Base-by-base conservation (phyloP, 2,113 vertebrate genomes). In the Sigmodon hispidus region DNA sequence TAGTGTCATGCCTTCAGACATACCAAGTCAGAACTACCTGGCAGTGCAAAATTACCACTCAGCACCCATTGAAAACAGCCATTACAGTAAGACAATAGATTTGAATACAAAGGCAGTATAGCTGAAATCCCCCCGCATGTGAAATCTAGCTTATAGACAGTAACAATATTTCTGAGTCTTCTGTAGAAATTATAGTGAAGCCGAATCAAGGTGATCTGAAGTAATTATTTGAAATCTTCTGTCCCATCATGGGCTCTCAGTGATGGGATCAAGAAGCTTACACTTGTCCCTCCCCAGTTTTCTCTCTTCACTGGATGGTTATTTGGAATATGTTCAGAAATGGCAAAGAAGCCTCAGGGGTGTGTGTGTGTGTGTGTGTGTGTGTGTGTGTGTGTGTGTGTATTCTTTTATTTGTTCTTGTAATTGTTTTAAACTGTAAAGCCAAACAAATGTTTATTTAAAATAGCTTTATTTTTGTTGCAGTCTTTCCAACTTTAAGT, bases 371-470 rank as follows among this genome's bases (percentile, higher is more conserved):
- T 81, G 36, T 40, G 26, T 16, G 21, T 31, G 16, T 40, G 9
- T n/a, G 13, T 43, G 48, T 57, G 22, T 26, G 3, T 81, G 36
- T 40, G 26, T 16, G 36, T 8, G 4, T 70, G 15, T 7, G 15
- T 26, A 40, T 59, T 26, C 50, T 72, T 10, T 40, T 55, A 31
- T 13, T 72, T 16, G n/a, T 90, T 57, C 50, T n/a, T 93, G 5
- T 48, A 73, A 90, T 92, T 83, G 76, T 87, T 97, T 96, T 96
- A 93, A 97, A 92, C 86, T 96, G 8, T 48, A 84, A 96, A 93
- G 90, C 69, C 94, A 95, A 97, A 94, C 61, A 91, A 43, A 72
- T 40, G 88, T 89, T 97, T 96, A 93, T 93, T 92, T 94, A 80
- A 50, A 93, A 89, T 92, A 96, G 89, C 80, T 31, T 89, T 13